These are phyloP conservation scores for Asobara japonica DNA, from an alignment of 1,140 invertebrate genomes.

Conservation along the genomic window DNA sequence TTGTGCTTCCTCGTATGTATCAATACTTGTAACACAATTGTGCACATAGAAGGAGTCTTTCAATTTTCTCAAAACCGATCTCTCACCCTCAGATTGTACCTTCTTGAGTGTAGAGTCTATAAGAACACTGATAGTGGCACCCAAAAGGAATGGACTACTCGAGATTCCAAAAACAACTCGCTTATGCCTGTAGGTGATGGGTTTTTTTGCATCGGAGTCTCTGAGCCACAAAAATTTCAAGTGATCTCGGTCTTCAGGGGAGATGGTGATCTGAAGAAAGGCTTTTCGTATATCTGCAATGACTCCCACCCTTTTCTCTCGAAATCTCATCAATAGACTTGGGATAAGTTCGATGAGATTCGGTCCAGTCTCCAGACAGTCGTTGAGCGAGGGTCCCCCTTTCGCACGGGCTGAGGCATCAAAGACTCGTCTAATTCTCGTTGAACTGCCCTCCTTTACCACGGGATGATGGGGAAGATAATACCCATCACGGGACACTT, in stretches of 20 bases:
- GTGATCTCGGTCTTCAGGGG: constrained; percentile 45
- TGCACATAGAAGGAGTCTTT: constrained; percentile 36
- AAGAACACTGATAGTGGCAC: constrained; percentile 42
- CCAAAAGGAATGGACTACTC: constrained; percentile 53
- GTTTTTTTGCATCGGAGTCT: constrained; percentile 17
- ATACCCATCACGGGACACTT: constrained; percentile 28
- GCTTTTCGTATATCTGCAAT: constrained; percentile 60
- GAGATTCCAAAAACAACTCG: constrained; percentile 49
- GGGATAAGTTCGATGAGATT: constrained; percentile 60
- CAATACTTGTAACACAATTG: constrained; percentile 36
- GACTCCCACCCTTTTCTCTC: constrained; percentile 49
- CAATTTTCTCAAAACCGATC: constrained; percentile 21
- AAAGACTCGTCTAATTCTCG: constrained; percentile 35
- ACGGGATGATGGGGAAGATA: constrained; percentile 39
- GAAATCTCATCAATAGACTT: constrained; percentile 54
- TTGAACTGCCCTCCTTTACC: constrained; percentile 37
- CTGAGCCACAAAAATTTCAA: constrained; percentile 55
- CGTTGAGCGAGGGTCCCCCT: constrained; percentile 38
- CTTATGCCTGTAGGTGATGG: constrained; percentile 42
- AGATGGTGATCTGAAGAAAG: constrained; percentile 59
- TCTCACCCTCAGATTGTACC: background rate
- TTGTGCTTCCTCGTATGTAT: constrained; percentile 20
- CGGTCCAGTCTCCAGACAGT: constrained; percentile 45
- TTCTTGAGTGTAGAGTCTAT: constrained; percentile 20
- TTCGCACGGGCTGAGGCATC: constrained; percentile 35